phyloP scores from a whole-genome alignment of 2,888 invertebrate genomes.

The Mesorhabditis spiculigera region DNA sequence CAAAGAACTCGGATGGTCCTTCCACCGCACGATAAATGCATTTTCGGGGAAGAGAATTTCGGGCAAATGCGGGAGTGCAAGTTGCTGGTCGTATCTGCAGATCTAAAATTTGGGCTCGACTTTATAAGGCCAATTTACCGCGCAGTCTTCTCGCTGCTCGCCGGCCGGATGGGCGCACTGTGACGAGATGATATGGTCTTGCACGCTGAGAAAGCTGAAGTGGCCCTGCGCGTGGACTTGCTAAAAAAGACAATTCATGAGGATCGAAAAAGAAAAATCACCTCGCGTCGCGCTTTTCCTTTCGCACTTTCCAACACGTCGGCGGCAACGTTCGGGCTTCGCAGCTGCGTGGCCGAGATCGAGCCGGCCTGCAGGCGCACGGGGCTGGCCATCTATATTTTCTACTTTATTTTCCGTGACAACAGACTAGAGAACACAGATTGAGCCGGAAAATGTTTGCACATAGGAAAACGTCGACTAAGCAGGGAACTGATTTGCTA shows the following conservation, averaged over 20 bases:
- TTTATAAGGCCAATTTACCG: neutral
- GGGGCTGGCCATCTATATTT: neutral
- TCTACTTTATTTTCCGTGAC: too few relatives aligned
- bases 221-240: neutral
- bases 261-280: conserved; percentile 10
- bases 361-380: neutral
- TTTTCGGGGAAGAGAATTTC: conserved; percentile 98
- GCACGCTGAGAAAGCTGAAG: neutral
- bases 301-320: neutral
- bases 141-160: neutral
- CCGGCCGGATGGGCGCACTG: neutral
- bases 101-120: conserved; percentile 26
- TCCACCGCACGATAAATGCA: conserved; percentile 67
- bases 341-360: neutral
- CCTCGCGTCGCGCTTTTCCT: conserved; percentile 1
- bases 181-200: conserved; percentile 6
- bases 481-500: too few relatives aligned
- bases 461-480: too few relatives aligned
- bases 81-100: conserved; percentile 37
- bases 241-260: neutral
- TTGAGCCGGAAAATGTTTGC: too few relatives aligned
- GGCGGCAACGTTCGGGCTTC: neutral
- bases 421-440: too few relatives aligned
- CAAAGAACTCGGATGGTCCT: conserved; percentile 7
- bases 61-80: conserved; percentile 65